Conservation (phyloP, 2,113 vertebrate genomes). For the Corynorhinus townsendii region DNA sequence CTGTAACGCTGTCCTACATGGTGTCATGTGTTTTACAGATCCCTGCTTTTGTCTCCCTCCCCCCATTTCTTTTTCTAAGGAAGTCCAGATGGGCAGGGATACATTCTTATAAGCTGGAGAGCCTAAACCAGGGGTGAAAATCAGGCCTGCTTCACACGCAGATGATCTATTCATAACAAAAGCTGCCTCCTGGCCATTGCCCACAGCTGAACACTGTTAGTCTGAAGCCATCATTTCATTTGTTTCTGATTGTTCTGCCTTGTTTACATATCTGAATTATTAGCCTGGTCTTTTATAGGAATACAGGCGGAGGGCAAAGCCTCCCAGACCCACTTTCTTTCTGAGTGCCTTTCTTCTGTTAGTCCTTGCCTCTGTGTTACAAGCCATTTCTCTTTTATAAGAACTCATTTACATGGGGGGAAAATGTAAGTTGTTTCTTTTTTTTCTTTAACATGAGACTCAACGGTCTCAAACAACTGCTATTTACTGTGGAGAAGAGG, state of each 20-base stretch:
- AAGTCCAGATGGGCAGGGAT: conserved; percentile 72
- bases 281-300: conserved; percentile 72
- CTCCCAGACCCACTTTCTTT: conserved; percentile 43
- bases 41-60: not conserved
- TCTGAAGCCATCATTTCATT: conserved; percentile 77
- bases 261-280: conserved; percentile 83
- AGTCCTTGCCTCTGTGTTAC: conserved; percentile 30
- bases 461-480: not conserved
- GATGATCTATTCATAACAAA: conserved; percentile 81
- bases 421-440: not conserved
- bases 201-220: conserved; percentile 81
- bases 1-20: conserved; percentile 1
- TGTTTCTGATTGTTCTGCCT: conserved; percentile 79
- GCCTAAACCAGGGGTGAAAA: conserved; percentile 62
- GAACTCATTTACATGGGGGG: conserved; percentile 35
- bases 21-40: conserved; percentile 62
- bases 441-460: not conserved
- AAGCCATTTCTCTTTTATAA: conserved; percentile 32
- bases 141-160: conserved; percentile 75
- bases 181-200: conserved; percentile 77
- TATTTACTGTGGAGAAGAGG: not conserved
- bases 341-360: not conserved
- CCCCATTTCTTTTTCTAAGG: conserved; percentile 46
- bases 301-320: conserved; percentile 68
- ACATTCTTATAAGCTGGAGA: conserved; percentile 63